phyloP scores from a whole-genome alignment of 2,797 vertebrate genomes.

The Lagocephalus sceleratus region DNA sequence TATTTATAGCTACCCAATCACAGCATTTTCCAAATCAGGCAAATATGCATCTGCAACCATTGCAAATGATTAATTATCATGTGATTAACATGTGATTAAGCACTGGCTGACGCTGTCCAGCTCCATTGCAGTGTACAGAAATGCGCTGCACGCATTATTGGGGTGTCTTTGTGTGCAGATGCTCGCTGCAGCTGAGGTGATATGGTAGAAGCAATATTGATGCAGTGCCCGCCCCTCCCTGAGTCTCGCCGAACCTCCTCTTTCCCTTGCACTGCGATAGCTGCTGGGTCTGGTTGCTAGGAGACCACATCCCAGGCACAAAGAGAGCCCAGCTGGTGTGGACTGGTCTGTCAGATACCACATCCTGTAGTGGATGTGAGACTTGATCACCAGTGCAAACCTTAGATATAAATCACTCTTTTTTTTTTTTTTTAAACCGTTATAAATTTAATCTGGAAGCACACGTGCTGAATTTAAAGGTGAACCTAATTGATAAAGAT shows the following conservation, averaged over 20 bases:
- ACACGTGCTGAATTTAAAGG: not conserved
- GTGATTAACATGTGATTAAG: slow-evolving; percentile 8
- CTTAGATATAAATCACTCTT: slow-evolving; percentile 18
- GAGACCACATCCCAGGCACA: slow-evolving; percentile 88
- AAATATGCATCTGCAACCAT: slow-evolving; percentile 21
- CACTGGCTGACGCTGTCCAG: not conserved
- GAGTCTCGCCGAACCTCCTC: slow-evolving; percentile 71
- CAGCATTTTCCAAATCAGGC: slow-evolving; percentile 2
- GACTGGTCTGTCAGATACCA: slow-evolving; percentile 81
- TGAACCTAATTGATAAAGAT: not conserved
- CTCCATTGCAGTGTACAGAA: slow-evolving; percentile 21
- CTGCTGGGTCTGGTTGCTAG: slow-evolving; percentile 91
- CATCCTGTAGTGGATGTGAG: slow-evolving; percentile 79
- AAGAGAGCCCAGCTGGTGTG: slow-evolving; percentile 90
- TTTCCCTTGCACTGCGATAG: slow-evolving; percentile 77
- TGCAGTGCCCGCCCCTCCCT: slow-evolving; percentile 74
- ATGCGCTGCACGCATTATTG: slow-evolving; percentile 25
- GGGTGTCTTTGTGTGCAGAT: slow-evolving; percentile 63
- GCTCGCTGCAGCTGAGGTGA: slow-evolving; percentile 60
- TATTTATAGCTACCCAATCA: slow-evolving; percentile 14
- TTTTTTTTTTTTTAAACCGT: not conserved
- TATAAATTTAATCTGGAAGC: not conserved
- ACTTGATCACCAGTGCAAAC: slow-evolving; percentile 54
- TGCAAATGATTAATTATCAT: slow-evolving; percentile 7
- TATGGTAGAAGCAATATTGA: slow-evolving; percentile 66